Percentiles rank a stretch among this genome's conserved stretches.
Conservation (phyloP, 2,113 vertebrate genomes). For the Brachyhypopomus occidentalis region DNA sequence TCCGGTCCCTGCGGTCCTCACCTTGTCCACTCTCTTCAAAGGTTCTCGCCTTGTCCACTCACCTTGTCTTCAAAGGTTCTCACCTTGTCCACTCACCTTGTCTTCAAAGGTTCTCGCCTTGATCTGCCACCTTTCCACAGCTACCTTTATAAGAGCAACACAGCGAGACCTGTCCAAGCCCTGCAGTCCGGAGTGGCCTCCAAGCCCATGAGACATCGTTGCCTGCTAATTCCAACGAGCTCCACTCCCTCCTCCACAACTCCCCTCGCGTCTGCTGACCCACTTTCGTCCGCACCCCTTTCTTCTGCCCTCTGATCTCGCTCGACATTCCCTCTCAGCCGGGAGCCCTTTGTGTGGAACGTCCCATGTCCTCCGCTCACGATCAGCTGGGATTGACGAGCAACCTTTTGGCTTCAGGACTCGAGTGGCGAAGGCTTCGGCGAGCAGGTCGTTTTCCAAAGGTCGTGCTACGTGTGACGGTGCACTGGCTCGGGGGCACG, state of each 20-base stretch:
- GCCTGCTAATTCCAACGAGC: not conserved
- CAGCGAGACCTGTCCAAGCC: not conserved
- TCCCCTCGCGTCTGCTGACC: constrained; percentile 30
- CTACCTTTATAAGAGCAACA: not conserved
- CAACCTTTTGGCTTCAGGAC: not conserved
- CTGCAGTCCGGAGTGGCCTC: not conserved
- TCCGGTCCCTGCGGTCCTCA: not conserved
- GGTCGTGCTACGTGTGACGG: constrained; percentile 14
- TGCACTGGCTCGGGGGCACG: constrained; percentile 9
- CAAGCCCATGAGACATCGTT: not conserved
- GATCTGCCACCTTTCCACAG: not conserved
- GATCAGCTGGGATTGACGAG: constrained; percentile 5
- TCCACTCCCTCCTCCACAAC: constrained; percentile 13
- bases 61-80: not conserved
- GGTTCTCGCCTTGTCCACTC: too few species aligned
- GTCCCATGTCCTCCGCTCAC: constrained; percentile 24
- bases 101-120: not conserved
- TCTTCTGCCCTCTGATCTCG: constrained; percentile 24
- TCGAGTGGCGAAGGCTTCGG: too few species aligned
- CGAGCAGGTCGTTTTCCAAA: constrained; percentile 16
- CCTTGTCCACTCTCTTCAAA: not conserved
- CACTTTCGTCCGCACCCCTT: constrained; percentile 33
- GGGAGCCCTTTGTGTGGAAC: constrained; percentile 13
- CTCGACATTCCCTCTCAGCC: not conserved
- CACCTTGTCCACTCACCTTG: not conserved